Base-by-base conservation (phyloP, 1,140 invertebrate species). In the Drosophila bipectinata region DNA sequence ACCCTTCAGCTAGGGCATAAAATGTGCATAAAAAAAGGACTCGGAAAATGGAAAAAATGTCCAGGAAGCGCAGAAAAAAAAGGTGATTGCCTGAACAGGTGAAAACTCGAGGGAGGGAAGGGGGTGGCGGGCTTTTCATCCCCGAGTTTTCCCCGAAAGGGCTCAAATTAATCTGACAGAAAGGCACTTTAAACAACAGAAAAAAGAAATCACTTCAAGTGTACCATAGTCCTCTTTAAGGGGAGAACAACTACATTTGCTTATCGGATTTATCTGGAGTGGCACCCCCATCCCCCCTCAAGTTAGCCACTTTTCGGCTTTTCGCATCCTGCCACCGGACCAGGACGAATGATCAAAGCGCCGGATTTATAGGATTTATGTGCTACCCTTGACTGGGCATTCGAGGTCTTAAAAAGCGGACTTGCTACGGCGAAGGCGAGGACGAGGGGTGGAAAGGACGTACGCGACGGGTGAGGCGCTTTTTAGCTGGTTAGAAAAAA, bases 291-390 rank as follows among this genome's bases (percentile, higher is more conserved):
- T 15, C 15, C 15, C 54, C 14, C 15, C 1, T 12, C 28, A 54
- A 41, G 18, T 66, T 68, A 72, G 62, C 74, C 79, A 83, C 79
- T 83, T 82, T 82, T 82, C 75, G 79, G 75, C 79, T 82, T 82
- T 81, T 69, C 21, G 44, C 15, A 44, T 56, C 39, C 37, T n/a
- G 53, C 24, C 32, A 53, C 48, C 60, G 55, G 60, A 63, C 39
- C 54, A 28, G 66, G 53, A 56, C 76, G 75, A 83, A 83, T 83
- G 79, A 83, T 83, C 79, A 83, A 83, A 83, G 79, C 79, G 72
- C 49, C 79, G 71, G 79, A 83, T 83, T 84, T 83, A 83, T 84
- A 79, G 79, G 79, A 83, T 83, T 83, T 83, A 83, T 83, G 39
- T 59, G 80, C 80, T 83, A 83, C 79, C 79, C 79, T 76, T 83